Conservation (phyloP, 2,113 vertebrate species). For the Procapra przewalskii region DNA sequence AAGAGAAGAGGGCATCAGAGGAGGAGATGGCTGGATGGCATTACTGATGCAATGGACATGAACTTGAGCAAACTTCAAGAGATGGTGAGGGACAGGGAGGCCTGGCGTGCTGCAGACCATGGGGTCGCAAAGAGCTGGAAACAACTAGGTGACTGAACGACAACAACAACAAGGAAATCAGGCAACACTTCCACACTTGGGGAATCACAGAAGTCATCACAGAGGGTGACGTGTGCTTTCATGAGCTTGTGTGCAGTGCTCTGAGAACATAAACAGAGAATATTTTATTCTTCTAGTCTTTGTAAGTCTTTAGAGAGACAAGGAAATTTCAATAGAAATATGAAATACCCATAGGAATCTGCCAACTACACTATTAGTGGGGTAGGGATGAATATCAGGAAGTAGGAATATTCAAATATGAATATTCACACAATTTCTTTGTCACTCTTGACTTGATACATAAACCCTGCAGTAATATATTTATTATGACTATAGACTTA, state of each 20-base stretch:
- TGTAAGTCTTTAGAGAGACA: not conserved
- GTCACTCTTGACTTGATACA: not conserved
- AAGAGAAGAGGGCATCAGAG: not conserved
- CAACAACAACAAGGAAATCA: not conserved
- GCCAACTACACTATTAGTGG: not conserved
- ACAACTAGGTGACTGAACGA: not conserved
- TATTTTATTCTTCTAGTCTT: not conserved
- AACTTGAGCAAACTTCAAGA: not conserved
- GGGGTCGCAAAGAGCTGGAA: not conserved
- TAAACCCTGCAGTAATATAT: not conserved
- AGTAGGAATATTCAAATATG: not conserved
- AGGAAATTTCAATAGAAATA: not conserved
- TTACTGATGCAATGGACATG: not conserved
- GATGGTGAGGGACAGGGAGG: not conserved
- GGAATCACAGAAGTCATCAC: not conserved
- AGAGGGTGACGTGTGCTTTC: not conserved
- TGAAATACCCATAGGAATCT: not conserved
- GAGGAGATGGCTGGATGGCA: not conserved
- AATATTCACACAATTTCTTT: not conserved
- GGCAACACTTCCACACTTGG: not conserved
- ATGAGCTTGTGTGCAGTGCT: not conserved
- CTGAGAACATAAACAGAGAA: not conserved
- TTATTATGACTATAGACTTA: too few relatives aligned
- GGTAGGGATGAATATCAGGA: not conserved
- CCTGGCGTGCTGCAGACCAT: not conserved